Evolutionary conservation across 2,888 invertebrate species (phyloP).

Genomic region (Nemapogon koenigi): DNA sequence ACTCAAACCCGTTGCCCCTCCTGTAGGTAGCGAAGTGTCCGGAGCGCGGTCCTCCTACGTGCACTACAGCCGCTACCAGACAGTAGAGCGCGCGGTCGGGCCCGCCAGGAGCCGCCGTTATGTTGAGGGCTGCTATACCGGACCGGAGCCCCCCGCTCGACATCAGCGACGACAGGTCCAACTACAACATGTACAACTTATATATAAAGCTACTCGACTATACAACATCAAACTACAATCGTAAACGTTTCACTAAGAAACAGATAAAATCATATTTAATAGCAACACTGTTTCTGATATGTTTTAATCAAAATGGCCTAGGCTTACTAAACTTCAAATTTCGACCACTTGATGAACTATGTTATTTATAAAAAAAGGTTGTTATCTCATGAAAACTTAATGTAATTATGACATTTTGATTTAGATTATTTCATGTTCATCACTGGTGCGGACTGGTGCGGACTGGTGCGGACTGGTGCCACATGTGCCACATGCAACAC

Average conservation of each 20-base stretch:
- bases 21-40: slow-evolving; percentile 97
- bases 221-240: neutral
- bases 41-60: slow-evolving; percentile 86
- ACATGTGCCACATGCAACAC: no score
- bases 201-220: neutral
- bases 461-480: no score
- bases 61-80: slow-evolving; percentile 86
- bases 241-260: neutral
- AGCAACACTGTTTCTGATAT: no score
- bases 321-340: no score
- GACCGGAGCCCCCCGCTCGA: slow-evolving; percentile 20
- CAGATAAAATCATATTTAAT: no score
- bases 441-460: no score
- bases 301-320: no score
- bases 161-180: slow-evolving; percentile 61
- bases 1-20: slow-evolving; percentile 69
- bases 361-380: no score
- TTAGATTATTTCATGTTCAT: no score
- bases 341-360: no score
- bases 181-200: slow-evolving; percentile 17
- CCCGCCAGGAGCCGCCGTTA: slow-evolving; percentile 11
- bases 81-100: slow-evolving; percentile 61
- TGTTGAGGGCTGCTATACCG: slow-evolving; percentile 3
- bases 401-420: no score
- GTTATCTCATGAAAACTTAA: no score